These are phyloP conservation scores for Lampropteryx suffumata DNA, from an alignment of 2,888 invertebrate genomes.

Conservation along the genomic window DNA sequence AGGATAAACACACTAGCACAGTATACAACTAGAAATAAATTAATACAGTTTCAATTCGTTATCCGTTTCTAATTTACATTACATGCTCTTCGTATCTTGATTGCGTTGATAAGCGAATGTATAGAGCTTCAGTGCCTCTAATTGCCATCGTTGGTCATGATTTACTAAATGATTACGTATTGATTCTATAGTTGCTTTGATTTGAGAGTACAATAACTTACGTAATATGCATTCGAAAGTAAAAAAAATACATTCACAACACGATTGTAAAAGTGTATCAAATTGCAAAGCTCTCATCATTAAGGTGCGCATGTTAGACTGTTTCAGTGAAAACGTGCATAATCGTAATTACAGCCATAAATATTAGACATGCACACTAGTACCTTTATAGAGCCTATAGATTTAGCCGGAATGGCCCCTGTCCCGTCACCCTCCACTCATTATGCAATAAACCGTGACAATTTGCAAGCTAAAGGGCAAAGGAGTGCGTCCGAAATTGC, in stretches of 20 bases:
- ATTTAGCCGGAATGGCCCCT: constrained; percentile 46
- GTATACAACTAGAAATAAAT: constrained; percentile 58
- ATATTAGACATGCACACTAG: constrained; percentile 33
- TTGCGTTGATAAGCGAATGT: constrained; percentile 33
- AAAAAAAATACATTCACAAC: constrained; percentile 48
- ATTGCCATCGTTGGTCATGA: constrained; percentile 30
- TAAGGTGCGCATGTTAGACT: constrained; percentile 39
- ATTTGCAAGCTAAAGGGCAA: constrained; percentile 65
- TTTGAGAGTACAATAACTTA: constrained; percentile 28
- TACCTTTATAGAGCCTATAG: constrained; percentile 19
- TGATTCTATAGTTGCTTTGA: constrained; percentile 27
- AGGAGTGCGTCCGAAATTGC: constrained; percentile 66
- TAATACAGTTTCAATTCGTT: constrained; percentile 41
- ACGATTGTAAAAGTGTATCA: constrained; percentile 69
- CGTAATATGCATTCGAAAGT: constrained; percentile 43
- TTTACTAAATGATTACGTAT: constrained; percentile 22
- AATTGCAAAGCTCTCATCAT: constrained; percentile 57
- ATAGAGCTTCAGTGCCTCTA: constrained; percentile 32
- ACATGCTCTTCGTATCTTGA: constrained; percentile 30
- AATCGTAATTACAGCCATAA: constrained; percentile 40
- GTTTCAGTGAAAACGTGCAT: constrained; percentile 43
- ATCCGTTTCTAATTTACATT: constrained; percentile 33
- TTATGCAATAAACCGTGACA: constrained; percentile 67
- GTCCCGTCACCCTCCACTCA: constrained; percentile 54
- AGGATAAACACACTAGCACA: constrained; percentile 62